These are phyloP conservation scores for Tenthredo scrophulariae DNA, from an alignment of 2,888 invertebrate genomes.

Conservation along the genomic window DNA sequence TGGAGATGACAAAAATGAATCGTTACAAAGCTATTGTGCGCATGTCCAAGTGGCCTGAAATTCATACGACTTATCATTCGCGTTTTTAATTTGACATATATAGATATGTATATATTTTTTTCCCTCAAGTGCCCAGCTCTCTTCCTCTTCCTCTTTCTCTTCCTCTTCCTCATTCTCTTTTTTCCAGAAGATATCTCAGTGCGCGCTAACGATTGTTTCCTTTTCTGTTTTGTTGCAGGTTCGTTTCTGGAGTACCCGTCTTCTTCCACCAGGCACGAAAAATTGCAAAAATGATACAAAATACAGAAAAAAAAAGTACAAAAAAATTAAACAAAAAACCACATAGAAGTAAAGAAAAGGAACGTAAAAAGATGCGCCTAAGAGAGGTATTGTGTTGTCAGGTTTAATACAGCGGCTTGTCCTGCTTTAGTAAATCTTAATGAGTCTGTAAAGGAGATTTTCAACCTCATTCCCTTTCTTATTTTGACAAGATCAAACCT, in stretches of 20 bases:
- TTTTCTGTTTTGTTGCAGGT: conserved; percentile 17
- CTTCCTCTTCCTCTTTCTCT: not conserved
- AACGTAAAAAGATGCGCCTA: not conserved
- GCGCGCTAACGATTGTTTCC: conserved; percentile 18
- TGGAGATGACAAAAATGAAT: not conserved
- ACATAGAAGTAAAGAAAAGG: not conserved
- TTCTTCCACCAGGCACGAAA: not conserved
- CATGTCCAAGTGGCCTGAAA: conserved; percentile 50
- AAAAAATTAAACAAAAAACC: not conserved
- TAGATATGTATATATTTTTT: not conserved
- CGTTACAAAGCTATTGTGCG: conserved; percentile 38
- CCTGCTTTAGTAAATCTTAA: not conserved
- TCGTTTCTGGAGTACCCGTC: not conserved
- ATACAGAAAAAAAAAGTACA: not conserved
- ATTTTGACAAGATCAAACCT: not conserved
- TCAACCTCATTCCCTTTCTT: not conserved
- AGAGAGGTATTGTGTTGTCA: conserved; percentile 7
- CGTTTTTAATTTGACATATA: conserved; percentile 44
- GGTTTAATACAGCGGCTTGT: not conserved
- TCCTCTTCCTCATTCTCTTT: not conserved
- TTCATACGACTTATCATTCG: conserved; percentile 40
- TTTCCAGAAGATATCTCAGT: not conserved
- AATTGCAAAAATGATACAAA: not conserved
- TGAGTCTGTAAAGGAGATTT: conserved; percentile 4
- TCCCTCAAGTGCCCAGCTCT: not conserved